A percentile compares a stretch with the other conserved stretches of the same genome.
phyloP scores from a whole-genome alignment of 35 echinoderm and acorn worm genomes.

The Acanthaster planci region DNA sequence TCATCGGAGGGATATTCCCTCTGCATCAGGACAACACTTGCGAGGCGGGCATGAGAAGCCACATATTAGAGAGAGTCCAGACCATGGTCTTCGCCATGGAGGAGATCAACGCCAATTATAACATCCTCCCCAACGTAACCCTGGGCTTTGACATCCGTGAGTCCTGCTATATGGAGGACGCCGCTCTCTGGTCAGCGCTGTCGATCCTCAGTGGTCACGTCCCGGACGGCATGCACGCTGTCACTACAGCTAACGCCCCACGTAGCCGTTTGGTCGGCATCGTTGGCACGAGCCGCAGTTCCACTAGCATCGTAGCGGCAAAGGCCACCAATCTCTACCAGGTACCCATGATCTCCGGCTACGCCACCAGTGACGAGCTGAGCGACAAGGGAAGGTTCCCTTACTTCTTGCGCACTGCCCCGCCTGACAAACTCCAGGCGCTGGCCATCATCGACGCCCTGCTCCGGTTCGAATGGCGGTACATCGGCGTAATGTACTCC shows the following conservation, averaged over 20 bases:
- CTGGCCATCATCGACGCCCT: constrained; percentile 14
- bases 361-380: constrained; percentile 33
- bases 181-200: background rate
- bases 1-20: constrained; percentile 26
- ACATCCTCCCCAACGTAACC: constrained; percentile 43
- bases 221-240: background rate
- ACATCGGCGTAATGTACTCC: constrained; percentile 14
- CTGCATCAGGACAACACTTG: constrained; percentile 6
- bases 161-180: constrained; percentile 26
- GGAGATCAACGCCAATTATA: constrained; percentile 30
- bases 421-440: constrained; percentile 18
- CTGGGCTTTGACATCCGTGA: constrained; percentile 42
- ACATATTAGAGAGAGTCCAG: constrained; percentile 8
- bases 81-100: constrained; percentile 28
- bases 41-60: background rate
- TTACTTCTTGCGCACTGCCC: constrained; percentile 32
- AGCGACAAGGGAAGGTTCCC: constrained; percentile 29
- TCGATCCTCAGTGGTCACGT: background rate
- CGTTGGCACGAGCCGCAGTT: background rate
- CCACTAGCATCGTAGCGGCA: background rate
- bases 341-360: constrained; percentile 15
- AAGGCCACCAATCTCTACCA: background rate
- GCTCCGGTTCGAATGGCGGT: background rate
- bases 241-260: background rate
- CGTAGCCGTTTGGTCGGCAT: background rate